These are phyloP conservation scores for Geotrypetes seraphini DNA, from an alignment of 2,797 vertebrate species.

Conservation along the genomic window DNA sequence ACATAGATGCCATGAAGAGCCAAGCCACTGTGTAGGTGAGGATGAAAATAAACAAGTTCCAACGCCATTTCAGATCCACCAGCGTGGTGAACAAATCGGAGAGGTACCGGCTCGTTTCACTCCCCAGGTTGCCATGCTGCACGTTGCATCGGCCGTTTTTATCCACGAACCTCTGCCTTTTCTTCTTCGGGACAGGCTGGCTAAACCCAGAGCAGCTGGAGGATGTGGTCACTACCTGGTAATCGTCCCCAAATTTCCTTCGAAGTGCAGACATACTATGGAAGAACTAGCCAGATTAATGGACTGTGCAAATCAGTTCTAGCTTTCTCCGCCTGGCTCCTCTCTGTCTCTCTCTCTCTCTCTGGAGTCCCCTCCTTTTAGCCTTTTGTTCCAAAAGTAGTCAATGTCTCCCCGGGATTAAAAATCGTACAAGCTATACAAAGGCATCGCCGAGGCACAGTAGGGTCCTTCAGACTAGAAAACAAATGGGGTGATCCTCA, in stretches of 20 bases:
- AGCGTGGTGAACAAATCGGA: slow-evolving; percentile 94
- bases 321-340: slow-evolving; percentile 25
- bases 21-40: slow-evolving; percentile 95
- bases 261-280: slow-evolving; percentile 96
- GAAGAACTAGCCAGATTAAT: slow-evolving; percentile 30
- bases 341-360: slow-evolving; percentile 14
- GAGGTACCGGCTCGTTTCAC: slow-evolving; percentile 91
- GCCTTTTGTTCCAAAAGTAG: not conserved
- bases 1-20: slow-evolving; percentile 97
- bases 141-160: slow-evolving; percentile 98
- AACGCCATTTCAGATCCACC: slow-evolving; percentile 97
- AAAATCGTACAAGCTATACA: slow-evolving; percentile 1
- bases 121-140: slow-evolving; percentile 93
- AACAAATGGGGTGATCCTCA: no score
- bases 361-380: not conserved
- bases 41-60: slow-evolving; percentile 96
- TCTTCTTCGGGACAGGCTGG: slow-evolving; percentile 68
- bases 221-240: slow-evolving; percentile 96
- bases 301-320: slow-evolving; percentile 7
- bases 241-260: slow-evolving; percentile 98
- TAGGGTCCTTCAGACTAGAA: no score
- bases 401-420: not conserved
- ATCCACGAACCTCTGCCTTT: slow-evolving; percentile 92
- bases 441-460: no score
- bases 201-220: slow-evolving; percentile 85